Base-by-base conservation (phyloP, 2,797 vertebrate species). In the Hyperoplus lanceolatus region DNA sequence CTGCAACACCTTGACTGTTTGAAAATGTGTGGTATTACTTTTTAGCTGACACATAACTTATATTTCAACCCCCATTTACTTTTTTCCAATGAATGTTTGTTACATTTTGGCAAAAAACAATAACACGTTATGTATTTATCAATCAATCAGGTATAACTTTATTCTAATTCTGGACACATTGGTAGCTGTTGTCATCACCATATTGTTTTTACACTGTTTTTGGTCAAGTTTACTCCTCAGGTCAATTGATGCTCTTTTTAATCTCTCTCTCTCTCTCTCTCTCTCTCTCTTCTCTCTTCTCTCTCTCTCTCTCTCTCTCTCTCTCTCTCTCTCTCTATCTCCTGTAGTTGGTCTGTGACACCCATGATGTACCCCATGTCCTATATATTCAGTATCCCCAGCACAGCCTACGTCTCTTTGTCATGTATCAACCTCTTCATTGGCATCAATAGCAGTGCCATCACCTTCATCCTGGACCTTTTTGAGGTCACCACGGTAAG, bases 361-460 rank as follows among this genome's bases (percentile, higher is more conserved):
- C 98, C 98, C 57, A 96, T 99, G 97, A 99, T 99, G 97, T 99
- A 99, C 88, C 98, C 97, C 6, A 94, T 97, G 82, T 94, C 98
- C 70, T 97, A 95, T 85, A 77, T 98, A 74, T 99, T 98, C 92
- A 96, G 83, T 39, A 84, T 98, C 12, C 97, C 98, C 75, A 99
- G 97, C 95, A 99, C 97, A 12, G 98, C 97, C 61, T 99, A 99
- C 0, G 97, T 99, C 88, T 96, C 96, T 66, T 81, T 99, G 84
- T 97, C 97, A 36, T 98, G 97, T 76, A 95, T 98, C 88, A 99
- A 99, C 88, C 96, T 99, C 64, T 98, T 98, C 85, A 96, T 99
- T 12, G 97, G 98, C 75, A 96, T 99, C 94, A 98, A 97, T 92
- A 97, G 97, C 93, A 98, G 96, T 36, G 97, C 97, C 70, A 93